Conservation (phyloP, 2,888 invertebrate species). For the Ormyrus nitidulus region DNA sequence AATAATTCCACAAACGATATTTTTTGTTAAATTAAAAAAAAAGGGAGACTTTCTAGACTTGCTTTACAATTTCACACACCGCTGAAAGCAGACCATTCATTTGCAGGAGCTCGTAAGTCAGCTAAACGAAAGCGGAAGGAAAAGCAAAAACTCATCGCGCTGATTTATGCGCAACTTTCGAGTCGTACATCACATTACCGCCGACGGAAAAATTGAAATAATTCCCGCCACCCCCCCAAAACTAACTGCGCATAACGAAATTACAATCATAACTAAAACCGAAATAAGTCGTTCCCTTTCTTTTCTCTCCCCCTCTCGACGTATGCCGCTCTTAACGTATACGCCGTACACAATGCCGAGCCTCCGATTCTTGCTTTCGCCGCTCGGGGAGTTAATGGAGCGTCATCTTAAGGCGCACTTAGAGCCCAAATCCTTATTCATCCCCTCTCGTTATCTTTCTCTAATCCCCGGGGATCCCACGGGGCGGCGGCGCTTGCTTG, state of each 20-base stretch:
- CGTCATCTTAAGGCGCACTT: constrained; percentile 47
- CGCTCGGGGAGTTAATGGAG: constrained; percentile 45
- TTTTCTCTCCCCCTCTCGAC: too few relatives aligned
- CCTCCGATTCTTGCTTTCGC: constrained; percentile 3
- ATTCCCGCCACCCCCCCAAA: background rate
- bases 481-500: constrained; percentile 33
- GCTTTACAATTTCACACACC: too few relatives aligned
- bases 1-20: too few relatives aligned
- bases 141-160: too few relatives aligned
- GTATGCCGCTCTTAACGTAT: background rate
- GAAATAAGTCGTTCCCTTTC: too few relatives aligned
- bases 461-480: constrained; percentile 50
- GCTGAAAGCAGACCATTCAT: too few relatives aligned
- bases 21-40: too few relatives aligned
- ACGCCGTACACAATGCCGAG: background rate
- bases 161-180: too few relatives aligned
- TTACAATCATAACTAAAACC: too few relatives aligned
- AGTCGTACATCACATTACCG: background rate
- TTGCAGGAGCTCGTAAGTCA: too few relatives aligned
- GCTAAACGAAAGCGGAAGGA: too few relatives aligned
- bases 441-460: constrained; percentile 52
- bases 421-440: constrained; percentile 49
- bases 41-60: too few relatives aligned
- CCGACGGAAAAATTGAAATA: background rate
- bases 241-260: background rate